A percentile compares a stretch with the other conserved stretches of the same genome.
phyloP scores from a whole-genome alignment of 2,888 invertebrate species.

The Rapana venosa region DNA sequence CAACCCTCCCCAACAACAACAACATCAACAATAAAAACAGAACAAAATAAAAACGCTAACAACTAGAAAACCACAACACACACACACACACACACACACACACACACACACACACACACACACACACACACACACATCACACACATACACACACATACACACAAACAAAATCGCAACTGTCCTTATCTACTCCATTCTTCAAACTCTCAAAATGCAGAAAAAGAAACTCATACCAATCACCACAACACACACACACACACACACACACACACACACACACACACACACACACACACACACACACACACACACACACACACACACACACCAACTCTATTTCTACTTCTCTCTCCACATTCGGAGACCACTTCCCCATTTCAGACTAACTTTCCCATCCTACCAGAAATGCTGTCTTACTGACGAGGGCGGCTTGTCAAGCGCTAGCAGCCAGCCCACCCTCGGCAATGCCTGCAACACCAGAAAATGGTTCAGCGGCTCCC shows the following conservation, averaged over 20 bases:
- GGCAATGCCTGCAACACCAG: background rate
- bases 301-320: background rate
- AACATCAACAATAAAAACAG: too few relatives aligned
- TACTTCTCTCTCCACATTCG: too few relatives aligned
- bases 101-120: background rate
- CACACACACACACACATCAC: background rate
- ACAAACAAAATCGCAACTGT: background rate
- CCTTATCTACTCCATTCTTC: background rate
- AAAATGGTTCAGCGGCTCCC: background rate
- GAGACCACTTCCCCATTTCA: too few relatives aligned
- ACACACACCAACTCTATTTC: too few relatives aligned
- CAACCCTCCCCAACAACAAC: too few relatives aligned
- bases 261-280: background rate
- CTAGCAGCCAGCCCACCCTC: too few relatives aligned
- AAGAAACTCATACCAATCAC: background rate
- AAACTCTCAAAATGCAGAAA: background rate
- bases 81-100: slow-evolving; percentile 9
- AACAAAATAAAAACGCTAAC: too few relatives aligned
- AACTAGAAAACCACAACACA: too few relatives aligned
- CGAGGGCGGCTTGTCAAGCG: too few relatives aligned
- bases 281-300: background rate
- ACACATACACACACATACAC: slow-evolving; percentile 16
- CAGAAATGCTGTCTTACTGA: too few relatives aligned
- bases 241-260: background rate
- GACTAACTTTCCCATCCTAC: too few relatives aligned